Base-by-base conservation (phyloP, 2,888 invertebrate species). In the Empis stercorea region DNA sequence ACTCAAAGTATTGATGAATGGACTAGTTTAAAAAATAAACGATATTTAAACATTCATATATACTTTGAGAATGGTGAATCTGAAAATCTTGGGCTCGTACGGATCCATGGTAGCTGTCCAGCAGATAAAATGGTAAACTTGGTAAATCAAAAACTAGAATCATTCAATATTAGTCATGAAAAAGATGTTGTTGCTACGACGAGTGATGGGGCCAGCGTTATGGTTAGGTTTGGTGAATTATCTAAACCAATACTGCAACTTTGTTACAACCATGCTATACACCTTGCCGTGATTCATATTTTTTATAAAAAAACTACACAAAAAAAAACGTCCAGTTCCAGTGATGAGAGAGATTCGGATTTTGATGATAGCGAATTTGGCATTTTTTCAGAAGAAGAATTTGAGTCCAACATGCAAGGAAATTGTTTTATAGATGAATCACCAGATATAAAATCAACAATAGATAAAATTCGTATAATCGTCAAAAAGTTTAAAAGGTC, bases 261-360 rank as follows among this genome's bases (percentile, higher is more conserved):
- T 32, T 32, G 32, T 13, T 32, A 32, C 32, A 32, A 32, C 32
- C 32, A 32, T 32, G 32, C n/a, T 13, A 13, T 13, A 13, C n/a
- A 7, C 32, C 3, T 32, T 4, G 32, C 32, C 10, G 32, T 32
- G 32, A 32, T 32, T 32, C 13, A 32, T 30, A 30, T 34, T 15
- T 42, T 42, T 27, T 42, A 42, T 27, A 27, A 42, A 42, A 42
- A 20, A 43, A 43, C 27, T 13, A 43, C 32, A 30, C 13, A 15
- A 40, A 40, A 23, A 23, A n/a, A 9, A 40, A 40, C 16, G 40
- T 23, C 23, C 40, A 32, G n/a, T 34, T 23, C 23, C 40, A 34
- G 34, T 34, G 34, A 34, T n/a, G 34, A 34, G 34, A 34, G n/a
- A n/a, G 34, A 34, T 40, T 40, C 23, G 23, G 40, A 40, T n/a